These are phyloP conservation scores for Pararge aegeria DNA, from an alignment of 1,140 invertebrate species.

Conservation along the genomic window DNA sequence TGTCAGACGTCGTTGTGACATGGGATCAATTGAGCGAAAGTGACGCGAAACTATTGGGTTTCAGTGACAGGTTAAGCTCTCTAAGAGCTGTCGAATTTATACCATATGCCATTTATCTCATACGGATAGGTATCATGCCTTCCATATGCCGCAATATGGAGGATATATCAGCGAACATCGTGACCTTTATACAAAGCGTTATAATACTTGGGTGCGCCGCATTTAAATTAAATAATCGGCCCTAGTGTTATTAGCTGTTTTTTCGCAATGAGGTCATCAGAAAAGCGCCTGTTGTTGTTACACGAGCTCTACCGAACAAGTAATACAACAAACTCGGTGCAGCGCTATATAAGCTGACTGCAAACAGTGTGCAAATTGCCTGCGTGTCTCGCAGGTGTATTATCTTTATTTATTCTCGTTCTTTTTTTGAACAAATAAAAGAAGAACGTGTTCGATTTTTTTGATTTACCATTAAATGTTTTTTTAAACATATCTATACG, in stretches of 20 bases:
- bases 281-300: slow-evolving; percentile 18
- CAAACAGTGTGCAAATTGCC: slow-evolving; percentile 11
- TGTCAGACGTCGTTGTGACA: slow-evolving; percentile 60
- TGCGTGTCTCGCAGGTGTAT: slow-evolving; percentile 7
- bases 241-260: slow-evolving; percentile 41
- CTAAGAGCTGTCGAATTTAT: slow-evolving; percentile 39
- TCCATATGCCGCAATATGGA: slow-evolving; percentile 49
- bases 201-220: slow-evolving; percentile 33
- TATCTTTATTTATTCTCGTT: neutral
- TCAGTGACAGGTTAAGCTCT: slow-evolving; percentile 60
- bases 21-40: slow-evolving; percentile 74
- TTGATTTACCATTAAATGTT: neutral
- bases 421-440: neutral
- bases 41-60: slow-evolving; percentile 67
- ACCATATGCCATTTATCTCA: slow-evolving; percentile 56
- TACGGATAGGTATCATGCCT: slow-evolving; percentile 39
- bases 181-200: slow-evolving; percentile 36
- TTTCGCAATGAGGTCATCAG: slow-evolving; percentile 52
- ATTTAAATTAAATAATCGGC: slow-evolving; percentile 43
- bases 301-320: slow-evolving; percentile 41
- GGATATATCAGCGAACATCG: slow-evolving; percentile 9
- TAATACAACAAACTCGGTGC: slow-evolving; percentile 7
- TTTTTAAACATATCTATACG: neutral
- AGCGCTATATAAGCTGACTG: slow-evolving; percentile 1
- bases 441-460: neutral